Conservation (phyloP, 2,797 vertebrate genomes). For the Hydrophis major region DNA sequence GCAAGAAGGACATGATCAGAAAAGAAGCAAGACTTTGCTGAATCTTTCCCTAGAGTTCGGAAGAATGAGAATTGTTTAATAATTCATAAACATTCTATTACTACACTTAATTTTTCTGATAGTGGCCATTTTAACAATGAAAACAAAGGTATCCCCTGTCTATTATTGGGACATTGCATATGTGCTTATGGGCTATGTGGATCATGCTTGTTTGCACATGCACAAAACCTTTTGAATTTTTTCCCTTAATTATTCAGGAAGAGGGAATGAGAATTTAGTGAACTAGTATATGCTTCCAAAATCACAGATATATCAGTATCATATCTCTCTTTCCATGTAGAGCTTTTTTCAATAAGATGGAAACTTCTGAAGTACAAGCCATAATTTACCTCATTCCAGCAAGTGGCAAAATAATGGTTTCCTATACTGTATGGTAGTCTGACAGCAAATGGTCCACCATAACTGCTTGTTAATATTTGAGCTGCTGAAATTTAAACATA, state of each 20-base stretch:
- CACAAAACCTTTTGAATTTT: constrained; percentile 3
- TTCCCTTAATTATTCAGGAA: constrained; percentile 11
- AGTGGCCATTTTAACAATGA: constrained; percentile 29
- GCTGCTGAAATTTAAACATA: not conserved
- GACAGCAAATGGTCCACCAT: not conserved
- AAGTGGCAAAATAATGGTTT: not conserved
- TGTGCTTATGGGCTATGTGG: not conserved
- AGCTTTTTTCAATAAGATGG: not conserved
- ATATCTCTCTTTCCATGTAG: not conserved
- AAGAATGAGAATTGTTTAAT: constrained; percentile 31
- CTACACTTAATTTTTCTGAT: constrained; percentile 20
- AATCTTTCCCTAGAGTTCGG: constrained; percentile 18
- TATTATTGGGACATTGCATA: not conserved
- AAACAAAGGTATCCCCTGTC: not conserved
- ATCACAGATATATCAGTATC: not conserved
- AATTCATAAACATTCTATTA: constrained; percentile 31
- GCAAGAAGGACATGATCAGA: constrained; percentile 25
- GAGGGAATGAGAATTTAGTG: constrained; percentile 22
- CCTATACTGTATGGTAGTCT: not conserved
- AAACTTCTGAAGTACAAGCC: not conserved
- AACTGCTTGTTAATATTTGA: not conserved
- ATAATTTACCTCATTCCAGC: not conserved
- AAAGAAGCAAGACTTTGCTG: constrained; percentile 47
- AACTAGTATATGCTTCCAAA: not conserved
- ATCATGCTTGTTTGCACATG: not conserved